Conservation (phyloP, 2,888 invertebrate species). For the Drosophila anomalata region DNA sequence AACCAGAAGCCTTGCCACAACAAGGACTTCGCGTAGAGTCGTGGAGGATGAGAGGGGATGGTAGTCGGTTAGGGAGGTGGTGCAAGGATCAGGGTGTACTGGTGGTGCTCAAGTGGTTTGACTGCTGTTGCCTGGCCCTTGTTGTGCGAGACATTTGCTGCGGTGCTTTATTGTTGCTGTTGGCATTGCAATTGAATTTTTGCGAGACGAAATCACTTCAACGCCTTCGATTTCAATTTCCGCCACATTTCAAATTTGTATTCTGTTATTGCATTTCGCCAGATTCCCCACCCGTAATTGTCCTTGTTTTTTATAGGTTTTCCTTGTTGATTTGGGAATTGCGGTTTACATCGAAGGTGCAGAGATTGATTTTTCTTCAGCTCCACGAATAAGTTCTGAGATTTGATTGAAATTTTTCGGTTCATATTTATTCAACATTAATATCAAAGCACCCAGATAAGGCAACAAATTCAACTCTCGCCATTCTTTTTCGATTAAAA, state of each 20-base stretch:
- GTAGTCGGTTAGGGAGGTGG: background rate
- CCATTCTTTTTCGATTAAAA: background rate
- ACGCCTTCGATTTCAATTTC: slow-evolving; percentile 79
- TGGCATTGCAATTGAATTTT: slow-evolving; percentile 72
- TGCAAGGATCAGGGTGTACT: background rate
- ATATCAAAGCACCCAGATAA: background rate
- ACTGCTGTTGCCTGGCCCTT: slow-evolving; percentile 2
- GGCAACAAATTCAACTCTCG: background rate
- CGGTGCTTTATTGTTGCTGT: slow-evolving; percentile 32
- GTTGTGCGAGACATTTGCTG: slow-evolving; percentile 38
- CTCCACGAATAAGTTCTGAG: slow-evolving; percentile 1
- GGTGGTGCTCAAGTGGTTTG: slow-evolving; percentile 16
- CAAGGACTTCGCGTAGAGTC: slow-evolving; percentile 18
- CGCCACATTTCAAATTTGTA: slow-evolving; percentile 71
- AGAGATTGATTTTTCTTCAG: slow-evolving; percentile 7
- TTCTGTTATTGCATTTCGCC: slow-evolving; percentile 66
- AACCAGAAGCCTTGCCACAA: slow-evolving; percentile 49
- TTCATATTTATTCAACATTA: slow-evolving; percentile 2
- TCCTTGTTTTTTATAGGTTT: slow-evolving; percentile 9
- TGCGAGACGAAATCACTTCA: slow-evolving; percentile 79
- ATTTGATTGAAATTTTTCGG: slow-evolving; percentile 25
- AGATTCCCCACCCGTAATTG: slow-evolving; percentile 30
- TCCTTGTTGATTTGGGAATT: slow-evolving; percentile 12
- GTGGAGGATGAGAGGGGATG: background rate
- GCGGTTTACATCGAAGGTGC: slow-evolving; percentile 8